Percentiles rank a stretch among this genome's conserved stretches.
These are phyloP conservation scores for Baronia brevicornis DNA, from an alignment of 2,888 invertebrate genomes.

Conservation along the genomic window DNA sequence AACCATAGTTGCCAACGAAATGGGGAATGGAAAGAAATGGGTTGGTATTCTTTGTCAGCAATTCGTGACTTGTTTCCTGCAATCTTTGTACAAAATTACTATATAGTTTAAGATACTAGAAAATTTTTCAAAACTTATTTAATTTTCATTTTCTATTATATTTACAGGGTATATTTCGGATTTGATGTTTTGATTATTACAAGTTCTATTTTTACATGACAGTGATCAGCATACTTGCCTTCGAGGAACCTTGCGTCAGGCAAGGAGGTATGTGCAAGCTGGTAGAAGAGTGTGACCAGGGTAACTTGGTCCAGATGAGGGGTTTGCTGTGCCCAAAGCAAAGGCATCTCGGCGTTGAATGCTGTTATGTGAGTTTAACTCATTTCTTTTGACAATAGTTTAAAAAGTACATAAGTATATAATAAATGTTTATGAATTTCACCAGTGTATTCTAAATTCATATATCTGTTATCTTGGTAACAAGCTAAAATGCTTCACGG, in stretches of 20 bases:
- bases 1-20: too few relatives aligned
- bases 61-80: too few relatives aligned
- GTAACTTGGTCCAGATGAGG: conserved; percentile 25
- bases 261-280: conserved; percentile 53
- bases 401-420: neutral
- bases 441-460: too few relatives aligned
- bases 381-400: neutral
- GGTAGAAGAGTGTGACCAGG: conserved; percentile 36
- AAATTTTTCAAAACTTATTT: too few relatives aligned
- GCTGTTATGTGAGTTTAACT: conserved; percentile 46
- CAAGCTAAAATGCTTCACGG: too few relatives aligned
- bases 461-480: too few relatives aligned
- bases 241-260: conserved; percentile 45
- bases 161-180: too few relatives aligned
- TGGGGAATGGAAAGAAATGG: too few relatives aligned
- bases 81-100: too few relatives aligned
- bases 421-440: neutral
- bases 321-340: conserved; percentile 42
- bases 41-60: too few relatives aligned
- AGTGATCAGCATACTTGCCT: conserved; percentile 28
- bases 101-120: too few relatives aligned
- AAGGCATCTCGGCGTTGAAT: conserved; percentile 37
- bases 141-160: too few relatives aligned
- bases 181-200: neutral
- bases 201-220: conserved; percentile 7